Conservation (phyloP, 1,140 invertebrate species). For the Camponotus vicinus region DNA sequence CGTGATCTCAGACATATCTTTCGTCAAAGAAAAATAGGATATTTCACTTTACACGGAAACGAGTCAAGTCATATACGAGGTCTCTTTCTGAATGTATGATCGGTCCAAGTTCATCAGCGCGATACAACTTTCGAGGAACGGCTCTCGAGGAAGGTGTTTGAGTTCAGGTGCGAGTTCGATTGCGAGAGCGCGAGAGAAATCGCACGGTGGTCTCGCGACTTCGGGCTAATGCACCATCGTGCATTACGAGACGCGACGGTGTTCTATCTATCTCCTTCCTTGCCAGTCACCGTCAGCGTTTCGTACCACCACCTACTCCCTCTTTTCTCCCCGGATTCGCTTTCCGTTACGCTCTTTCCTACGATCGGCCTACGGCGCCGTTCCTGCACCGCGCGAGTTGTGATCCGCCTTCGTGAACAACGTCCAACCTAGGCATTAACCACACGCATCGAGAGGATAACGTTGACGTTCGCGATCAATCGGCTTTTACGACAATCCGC, state of each 20-base stretch:
- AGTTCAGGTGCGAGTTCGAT: constrained; percentile 29
- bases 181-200: constrained; percentile 63
- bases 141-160: background rate
- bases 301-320: constrained; percentile 61
- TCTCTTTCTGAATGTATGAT: background rate
- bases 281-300: constrained; percentile 66
- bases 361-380: constrained; percentile 48
- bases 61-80: background rate
- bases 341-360: constrained; percentile 46
- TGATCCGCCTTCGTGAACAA: constrained; percentile 60
- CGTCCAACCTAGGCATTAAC: constrained; percentile 59
- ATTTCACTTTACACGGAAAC: background rate
- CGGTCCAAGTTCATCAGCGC: background rate
- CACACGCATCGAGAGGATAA: constrained; percentile 30
- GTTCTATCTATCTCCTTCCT: constrained; percentile 71
- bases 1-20: constrained; percentile 59
- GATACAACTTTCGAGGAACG: background rate
- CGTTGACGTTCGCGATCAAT: constrained; percentile 47
- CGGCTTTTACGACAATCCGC: constrained; percentile 36
- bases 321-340: constrained; percentile 23
- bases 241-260: constrained; percentile 61
- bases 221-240: constrained; percentile 75
- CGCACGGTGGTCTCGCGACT: constrained; percentile 66
- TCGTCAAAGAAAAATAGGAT: background rate
- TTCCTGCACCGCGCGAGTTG: constrained; percentile 37